Evolutionary conservation across 1,140 invertebrate genomes (phyloP), one percentile per base, ranked within the genome.

Genomic region (Belonocnema kinseyi): DNA sequence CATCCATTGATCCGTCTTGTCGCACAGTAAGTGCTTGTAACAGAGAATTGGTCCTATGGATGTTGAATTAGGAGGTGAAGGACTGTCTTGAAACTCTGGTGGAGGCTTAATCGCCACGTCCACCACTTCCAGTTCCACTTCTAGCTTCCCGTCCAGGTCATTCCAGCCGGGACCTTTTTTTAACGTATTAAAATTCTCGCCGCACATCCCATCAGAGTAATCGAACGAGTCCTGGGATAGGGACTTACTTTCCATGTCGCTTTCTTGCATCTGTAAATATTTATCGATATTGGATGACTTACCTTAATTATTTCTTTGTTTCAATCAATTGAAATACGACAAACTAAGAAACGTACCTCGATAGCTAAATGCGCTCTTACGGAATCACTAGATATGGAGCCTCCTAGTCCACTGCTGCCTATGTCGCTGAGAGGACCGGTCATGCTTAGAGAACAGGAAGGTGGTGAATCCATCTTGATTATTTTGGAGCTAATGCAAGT

Each of bases 161-260:
- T 87, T 89, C 92, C 93, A 93, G 61, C 92, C 92, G 21, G 95
- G 95, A 33, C 94, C 95, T 90, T 96, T 96, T 84, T 96, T 96
- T 74, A 96, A 90, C 10, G 95, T 96, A 85, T 96, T 96, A 85
- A 96, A 96, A 86, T 96, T 95, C 88, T 96, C 95, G 40, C 94
- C 94, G 82, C 94, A 95, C 93, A 96, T 95, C 1, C 94, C 92
- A 82, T 94, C 93, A 7, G 93, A 94, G 86, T 94, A 94, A 90
- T 94, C 93, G 80, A 94, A 92, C 21, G 94, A 94, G 87, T 94
- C 94, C 87, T 94, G 94, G 7, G 93, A 94, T 26, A 94, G 80
- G 33, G 92, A 93, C 83, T 92, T 93, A 73, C 92, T 93, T 80
- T 95, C 94, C 84, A 93, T 93, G 82, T 95, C 94, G 84, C 94